These are phyloP conservation scores for Aelia acuminata DNA, from an alignment of 2,888 invertebrate genomes.

Conservation along the genomic window DNA sequence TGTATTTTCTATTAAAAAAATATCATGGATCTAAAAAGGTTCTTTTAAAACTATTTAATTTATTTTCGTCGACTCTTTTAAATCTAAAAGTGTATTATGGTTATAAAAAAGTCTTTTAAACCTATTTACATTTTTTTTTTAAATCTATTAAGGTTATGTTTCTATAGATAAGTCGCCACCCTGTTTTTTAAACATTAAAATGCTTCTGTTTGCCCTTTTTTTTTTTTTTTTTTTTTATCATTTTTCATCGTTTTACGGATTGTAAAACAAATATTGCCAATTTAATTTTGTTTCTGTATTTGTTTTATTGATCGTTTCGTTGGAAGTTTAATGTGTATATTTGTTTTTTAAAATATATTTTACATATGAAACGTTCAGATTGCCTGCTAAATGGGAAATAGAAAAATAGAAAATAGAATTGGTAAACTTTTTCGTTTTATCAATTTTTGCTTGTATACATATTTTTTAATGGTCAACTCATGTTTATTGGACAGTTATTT, in stretches of 20 bases:
- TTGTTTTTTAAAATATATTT: not conserved
- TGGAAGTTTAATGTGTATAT: not conserved
- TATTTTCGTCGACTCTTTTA: too few species aligned
- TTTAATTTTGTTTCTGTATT: not conserved
- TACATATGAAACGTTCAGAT: not conserved
- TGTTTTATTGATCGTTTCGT: not conserved
- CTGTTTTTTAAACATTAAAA: not conserved
- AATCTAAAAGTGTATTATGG: too few species aligned
- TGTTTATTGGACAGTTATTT: too few species aligned
- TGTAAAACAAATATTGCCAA: not conserved
- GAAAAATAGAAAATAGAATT: not conserved
- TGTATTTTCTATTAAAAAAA: not conserved
- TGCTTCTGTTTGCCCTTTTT: too few species aligned
- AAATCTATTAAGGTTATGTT: not conserved
- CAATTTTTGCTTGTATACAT: not conserved
- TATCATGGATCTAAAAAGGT: too few species aligned
- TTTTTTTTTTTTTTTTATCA: too few species aligned
- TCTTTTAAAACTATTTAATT: too few species aligned
- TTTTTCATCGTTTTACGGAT: too few species aligned
- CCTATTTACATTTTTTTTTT: too few species aligned
- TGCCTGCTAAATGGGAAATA: not conserved
- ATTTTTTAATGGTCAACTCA: too few species aligned
- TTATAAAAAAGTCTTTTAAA: too few species aligned
- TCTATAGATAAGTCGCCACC: not conserved
- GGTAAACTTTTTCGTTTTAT: not conserved